phyloP scores from a whole-genome alignment of 2,113 vertebrate genomes.

The Calonectris borealis region DNA sequence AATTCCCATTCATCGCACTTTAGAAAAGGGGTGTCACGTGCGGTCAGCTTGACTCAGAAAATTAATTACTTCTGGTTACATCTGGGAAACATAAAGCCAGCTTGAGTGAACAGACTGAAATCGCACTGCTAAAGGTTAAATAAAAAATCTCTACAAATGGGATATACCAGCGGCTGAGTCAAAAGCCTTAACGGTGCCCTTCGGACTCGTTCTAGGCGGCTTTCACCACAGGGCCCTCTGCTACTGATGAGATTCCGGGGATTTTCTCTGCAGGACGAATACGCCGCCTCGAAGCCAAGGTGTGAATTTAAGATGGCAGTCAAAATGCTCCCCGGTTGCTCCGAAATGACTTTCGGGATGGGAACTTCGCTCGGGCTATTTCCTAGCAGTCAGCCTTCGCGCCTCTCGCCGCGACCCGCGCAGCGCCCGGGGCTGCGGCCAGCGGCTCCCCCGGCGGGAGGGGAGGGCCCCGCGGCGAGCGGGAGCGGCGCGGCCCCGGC shows the following conservation, averaged over 20 bases:
- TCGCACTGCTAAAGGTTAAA: fast-evolving
- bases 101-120: background rate
- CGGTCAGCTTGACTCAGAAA: background rate
- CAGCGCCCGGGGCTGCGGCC: background rate
- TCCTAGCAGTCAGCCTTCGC: background rate
- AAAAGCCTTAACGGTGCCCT: background rate
- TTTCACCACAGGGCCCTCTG: background rate
- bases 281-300: fast-evolving
- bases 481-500: too few relatives aligned
- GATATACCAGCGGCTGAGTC: fast-evolving
- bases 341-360: background rate
- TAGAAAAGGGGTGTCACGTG: background rate
- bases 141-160: fast-evolving
- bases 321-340: fast-evolving
- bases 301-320: background rate
- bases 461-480: too few relatives aligned
- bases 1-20: background rate
- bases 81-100: background rate
- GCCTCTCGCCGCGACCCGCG: fast-evolving
- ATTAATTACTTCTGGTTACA: background rate
- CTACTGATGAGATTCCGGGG: fast-evolving
- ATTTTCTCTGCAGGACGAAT: fast-evolving
- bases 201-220: fast-evolving
- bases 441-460: too few relatives aligned
- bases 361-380: background rate